phyloP scores from a whole-genome alignment of 2,888 invertebrate genomes.

The Nezara viridula region DNA sequence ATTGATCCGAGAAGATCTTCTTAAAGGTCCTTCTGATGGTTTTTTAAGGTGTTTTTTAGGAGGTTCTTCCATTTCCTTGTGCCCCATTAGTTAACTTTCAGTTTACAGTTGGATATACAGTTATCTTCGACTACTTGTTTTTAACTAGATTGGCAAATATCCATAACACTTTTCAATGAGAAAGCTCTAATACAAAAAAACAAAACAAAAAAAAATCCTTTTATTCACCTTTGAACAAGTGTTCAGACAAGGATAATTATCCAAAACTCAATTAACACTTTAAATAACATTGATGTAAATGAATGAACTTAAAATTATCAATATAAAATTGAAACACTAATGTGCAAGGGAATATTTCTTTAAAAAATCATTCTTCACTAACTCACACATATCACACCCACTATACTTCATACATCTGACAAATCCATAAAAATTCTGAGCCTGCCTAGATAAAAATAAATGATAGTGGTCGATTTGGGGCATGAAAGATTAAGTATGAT shows the following conservation, averaged over 20 bases:
- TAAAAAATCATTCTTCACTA: background rate
- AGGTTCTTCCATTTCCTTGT: conserved; percentile 54
- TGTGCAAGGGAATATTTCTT: background rate
- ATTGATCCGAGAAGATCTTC: conserved; percentile 63
- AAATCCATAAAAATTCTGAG: background rate
- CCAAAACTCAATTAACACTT: background rate
- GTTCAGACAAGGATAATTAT: background rate
- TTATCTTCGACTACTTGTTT: background rate
- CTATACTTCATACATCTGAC: conserved; percentile 29
- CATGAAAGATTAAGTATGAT: background rate
- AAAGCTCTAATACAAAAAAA: background rate
- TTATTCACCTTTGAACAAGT: background rate
- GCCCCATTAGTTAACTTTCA: conserved; percentile 43
- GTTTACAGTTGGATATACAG: background rate
- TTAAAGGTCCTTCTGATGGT: conserved; percentile 60
- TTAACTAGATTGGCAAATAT: background rate
- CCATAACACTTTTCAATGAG: conserved; percentile 12
- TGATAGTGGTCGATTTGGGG: background rate
- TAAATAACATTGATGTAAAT: background rate
- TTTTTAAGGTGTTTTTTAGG: conserved; percentile 57
- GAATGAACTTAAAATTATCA: background rate
- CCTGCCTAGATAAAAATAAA: background rate
- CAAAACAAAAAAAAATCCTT: background rate
- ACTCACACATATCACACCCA: conserved; percentile 45
- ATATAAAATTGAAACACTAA: background rate